Base-by-base conservation (phyloP, 2,797 vertebrate genomes). In the Sebastes paucispinis region DNA sequence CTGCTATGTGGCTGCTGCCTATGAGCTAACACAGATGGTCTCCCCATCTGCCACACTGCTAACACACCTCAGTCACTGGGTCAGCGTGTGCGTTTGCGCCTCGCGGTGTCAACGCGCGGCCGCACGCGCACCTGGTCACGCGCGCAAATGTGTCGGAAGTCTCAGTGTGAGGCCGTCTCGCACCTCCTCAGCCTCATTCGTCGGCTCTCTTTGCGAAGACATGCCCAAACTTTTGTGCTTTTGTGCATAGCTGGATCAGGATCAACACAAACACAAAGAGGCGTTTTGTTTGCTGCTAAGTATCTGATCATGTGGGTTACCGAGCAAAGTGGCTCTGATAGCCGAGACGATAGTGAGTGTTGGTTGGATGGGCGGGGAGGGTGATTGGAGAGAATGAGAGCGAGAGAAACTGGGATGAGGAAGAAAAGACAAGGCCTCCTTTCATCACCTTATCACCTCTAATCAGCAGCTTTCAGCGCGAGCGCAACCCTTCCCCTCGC, bases 391-490 rank as follows among this genome's bases (percentile, higher is more conserved):
- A 32, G 70, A 64, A 50, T 60, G 62, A 73, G 54, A 69, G 76
- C 7, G 16, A 65, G 73, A 77, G 69, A 80, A 89, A 76, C 2
- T 50, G 9, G 57, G 39, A 43, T 6, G 11, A 69, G 69, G 25
- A 75, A 80, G 50, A 83, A 83, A 86, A 86, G 68, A 92, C 81
- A 86, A 89, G 59, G 73, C 69, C 36, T 84, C 71, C 80, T 87
- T 93, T 93, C 86, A 89, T 81, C 84, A 81, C 62, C 80, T 93
- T 92, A 94, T 93, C 88, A 77, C 83, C 34, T 86, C 79, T 57
- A 80, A 93, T 91, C 89, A 82, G 88, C 8, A 34, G 80, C 79
- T 91, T 81, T 64, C 87, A 81, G 72, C 66, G 32, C 12, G 60
- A 79, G 69, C 67, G 47, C 54, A 79, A 79, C 63, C 62, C 59